phyloP scores from a whole-genome alignment of 2,797 vertebrate species.

The Acipenser ruthenus region DNA sequence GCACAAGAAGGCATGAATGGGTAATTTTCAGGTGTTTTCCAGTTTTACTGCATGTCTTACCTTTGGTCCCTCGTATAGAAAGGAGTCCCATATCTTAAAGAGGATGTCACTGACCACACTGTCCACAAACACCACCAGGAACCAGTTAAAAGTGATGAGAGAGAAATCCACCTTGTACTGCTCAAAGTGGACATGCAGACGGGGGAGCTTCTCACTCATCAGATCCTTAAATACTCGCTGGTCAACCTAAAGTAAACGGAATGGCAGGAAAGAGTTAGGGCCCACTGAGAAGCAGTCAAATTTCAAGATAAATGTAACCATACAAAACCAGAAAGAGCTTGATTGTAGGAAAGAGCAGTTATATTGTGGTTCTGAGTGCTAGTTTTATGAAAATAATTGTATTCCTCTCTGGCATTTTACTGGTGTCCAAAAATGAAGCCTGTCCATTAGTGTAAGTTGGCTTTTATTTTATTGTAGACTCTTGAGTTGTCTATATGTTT shows the following conservation, averaged over 20 bases:
- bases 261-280: neutral
- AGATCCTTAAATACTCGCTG: slow-evolving; percentile 95
- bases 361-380: no score
- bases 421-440: no score
- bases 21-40: neutral
- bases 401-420: no score
- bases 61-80: slow-evolving; percentile 95
- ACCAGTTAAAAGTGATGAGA: slow-evolving; percentile 99
- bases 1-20: neutral
- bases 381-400: no score
- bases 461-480: no score
- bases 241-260: slow-evolving; percentile 69
- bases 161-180: slow-evolving; percentile 88
- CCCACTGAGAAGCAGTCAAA: no score
- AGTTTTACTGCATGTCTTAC: slow-evolving; percentile 39
- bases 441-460: no score
- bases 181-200: slow-evolving; percentile 85
- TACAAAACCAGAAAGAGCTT: no score
- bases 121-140: slow-evolving; percentile 95
- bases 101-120: slow-evolving; percentile 91
- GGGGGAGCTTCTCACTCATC: slow-evolving; percentile 88
- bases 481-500: no score
- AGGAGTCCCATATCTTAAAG: slow-evolving; percentile 96
- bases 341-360: no score
- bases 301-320: no score